Conservation (phyloP, 2,888 invertebrate genomes). For the Callyntrura sp. region DNA sequence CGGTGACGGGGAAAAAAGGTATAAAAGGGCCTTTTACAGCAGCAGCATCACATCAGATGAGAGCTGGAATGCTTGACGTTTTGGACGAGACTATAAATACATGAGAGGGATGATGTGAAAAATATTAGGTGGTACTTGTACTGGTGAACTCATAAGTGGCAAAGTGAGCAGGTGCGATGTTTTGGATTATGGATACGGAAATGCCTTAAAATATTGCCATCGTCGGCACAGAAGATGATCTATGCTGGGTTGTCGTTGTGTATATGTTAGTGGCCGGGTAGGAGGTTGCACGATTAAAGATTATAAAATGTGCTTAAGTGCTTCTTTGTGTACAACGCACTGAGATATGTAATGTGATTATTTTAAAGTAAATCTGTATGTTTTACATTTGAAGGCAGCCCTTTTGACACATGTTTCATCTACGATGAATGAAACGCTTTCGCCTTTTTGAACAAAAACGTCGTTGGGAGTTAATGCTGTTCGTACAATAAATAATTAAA, state of each 20-base stretch:
- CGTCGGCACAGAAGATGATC: conserved; percentile 29
- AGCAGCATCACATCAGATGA: conserved; percentile 26
- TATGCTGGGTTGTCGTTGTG: conserved; percentile 29
- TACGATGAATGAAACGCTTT: conserved; percentile 14
- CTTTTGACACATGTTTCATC: neutral
- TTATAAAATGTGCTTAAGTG: conserved; percentile 76
- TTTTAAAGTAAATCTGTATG: conserved; percentile 64
- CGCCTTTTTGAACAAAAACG: too few relatives aligned
- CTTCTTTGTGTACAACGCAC: conserved; percentile 75
- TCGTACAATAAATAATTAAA: too few relatives aligned
- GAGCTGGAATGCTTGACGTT: conserved; percentile 47
- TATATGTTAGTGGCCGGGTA: neutral
- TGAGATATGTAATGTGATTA: conserved; percentile 76
- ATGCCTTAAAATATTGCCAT: conserved; percentile 71
- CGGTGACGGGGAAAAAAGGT: conserved; percentile 31
- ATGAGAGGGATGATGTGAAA: conserved; percentile 47
- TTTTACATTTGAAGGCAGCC: conserved; percentile 31
- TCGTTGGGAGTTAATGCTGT: too few relatives aligned
- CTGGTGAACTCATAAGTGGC: conserved; percentile 60
- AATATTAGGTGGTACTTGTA: conserved; percentile 42
- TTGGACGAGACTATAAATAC: conserved; percentile 37
- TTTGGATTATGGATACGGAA: conserved; percentile 63
- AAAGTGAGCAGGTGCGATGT: conserved; percentile 75
- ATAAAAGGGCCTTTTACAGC: neutral
- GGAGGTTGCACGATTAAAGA: conserved; percentile 19